Conservation (phyloP, 2,888 invertebrate species). For the Bursaphelenchus okinawaensis region DNA sequence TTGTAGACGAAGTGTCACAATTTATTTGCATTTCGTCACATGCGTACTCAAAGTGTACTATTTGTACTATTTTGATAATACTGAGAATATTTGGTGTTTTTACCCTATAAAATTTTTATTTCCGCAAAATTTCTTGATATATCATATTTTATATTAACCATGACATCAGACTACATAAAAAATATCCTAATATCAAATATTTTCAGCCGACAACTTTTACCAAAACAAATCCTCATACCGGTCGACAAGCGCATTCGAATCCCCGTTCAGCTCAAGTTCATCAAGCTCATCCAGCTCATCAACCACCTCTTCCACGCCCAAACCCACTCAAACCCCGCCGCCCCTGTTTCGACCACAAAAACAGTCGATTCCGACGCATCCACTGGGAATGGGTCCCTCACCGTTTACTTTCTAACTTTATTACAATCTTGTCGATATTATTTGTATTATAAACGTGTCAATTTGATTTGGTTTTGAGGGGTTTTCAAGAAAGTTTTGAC, state of each 20-base stretch:
- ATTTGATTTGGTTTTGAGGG: too few species aligned
- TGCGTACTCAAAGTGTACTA: too few species aligned
- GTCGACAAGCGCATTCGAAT: background rate
- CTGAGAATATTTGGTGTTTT: too few species aligned
- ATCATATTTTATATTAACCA: background rate
- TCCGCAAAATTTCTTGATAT: too few species aligned
- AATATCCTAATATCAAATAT: background rate
- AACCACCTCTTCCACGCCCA: background rate
- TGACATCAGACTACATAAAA: background rate
- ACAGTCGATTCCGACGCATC: background rate
- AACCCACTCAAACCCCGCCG: background rate
- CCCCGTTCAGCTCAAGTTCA: background rate
- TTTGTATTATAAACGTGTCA: too few species aligned
- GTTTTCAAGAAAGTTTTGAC: too few species aligned
- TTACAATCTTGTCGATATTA: background rate
- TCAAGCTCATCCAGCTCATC: too few species aligned
- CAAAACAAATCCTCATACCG: background rate
- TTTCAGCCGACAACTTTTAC: constrained; percentile 4
- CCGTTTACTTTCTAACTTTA: background rate
- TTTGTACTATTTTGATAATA: too few species aligned
- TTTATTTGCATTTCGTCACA: too few species aligned
- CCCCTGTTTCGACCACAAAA: background rate
- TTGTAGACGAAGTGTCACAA: too few species aligned
- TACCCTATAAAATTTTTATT: too few species aligned
- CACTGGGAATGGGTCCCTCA: background rate